Base-by-base conservation (phyloP, 2,888 invertebrate genomes). In the Sacculina carcini region DNA sequence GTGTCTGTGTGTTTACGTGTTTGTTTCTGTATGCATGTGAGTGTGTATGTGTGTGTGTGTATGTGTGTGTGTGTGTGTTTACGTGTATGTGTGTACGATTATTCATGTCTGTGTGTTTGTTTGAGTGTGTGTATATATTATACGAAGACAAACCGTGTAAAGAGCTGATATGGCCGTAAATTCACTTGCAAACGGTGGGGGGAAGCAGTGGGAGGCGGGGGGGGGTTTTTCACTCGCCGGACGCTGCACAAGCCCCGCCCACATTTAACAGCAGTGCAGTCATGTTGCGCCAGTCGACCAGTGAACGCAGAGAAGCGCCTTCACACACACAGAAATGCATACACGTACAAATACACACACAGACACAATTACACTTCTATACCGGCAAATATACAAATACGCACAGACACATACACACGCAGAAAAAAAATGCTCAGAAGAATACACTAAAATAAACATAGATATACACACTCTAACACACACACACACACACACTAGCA, bases 121-220 rank as follows among this genome's bases (percentile, higher is more conserved):
- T 26, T 36, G 2, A 14, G 19, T 31, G 14, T 49, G n/a, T 34
- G 32, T 44, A 26, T 38, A 40, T 52, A 23, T 34, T 26, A n/a
- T 54, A 54, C 10, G 54, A 55, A 54, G 54, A 55, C 50, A 55
- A 55, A 23, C 48, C 46, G 12, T 29, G 52, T 34, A 54, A 54
- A 44, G n/a, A n/a, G n/a, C n/a, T n/a, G n/a, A n/a, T n/a, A n/a
- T n/a, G n/a, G n/a, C n/a, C n/a, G n/a, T n/a, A n/a, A n/a, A n/a
- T n/a, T n/a, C n/a, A n/a, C n/a, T n/a, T n/a, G n/a, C n/a, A n/a
- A n/a, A n/a, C n/a, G n/a, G n/a, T n/a, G n/a, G n/a, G n/a, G n/a
- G n/a, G n/a, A n/a, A n/a, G n/a, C n/a, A n/a, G n/a, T 19, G 55
- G 54, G 48, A 55, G 52, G 48, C 49, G 54, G 34, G 54, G 51